Base-by-base conservation (phyloP, 2,888 invertebrate genomes). In the Sarcophaga variegata region DNA sequence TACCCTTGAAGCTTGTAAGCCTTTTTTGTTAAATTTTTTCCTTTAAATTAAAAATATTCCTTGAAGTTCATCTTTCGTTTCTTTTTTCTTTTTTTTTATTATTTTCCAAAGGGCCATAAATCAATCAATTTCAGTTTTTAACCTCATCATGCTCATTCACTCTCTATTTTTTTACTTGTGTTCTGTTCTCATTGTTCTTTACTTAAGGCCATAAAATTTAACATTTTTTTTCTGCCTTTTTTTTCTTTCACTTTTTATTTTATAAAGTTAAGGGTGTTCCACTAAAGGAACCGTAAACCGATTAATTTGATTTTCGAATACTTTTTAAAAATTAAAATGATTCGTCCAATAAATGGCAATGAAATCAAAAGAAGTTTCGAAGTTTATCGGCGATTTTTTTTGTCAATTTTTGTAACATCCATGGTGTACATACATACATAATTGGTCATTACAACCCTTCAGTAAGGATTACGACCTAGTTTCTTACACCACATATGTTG, bases 51-150 rank as follows among this genome's bases (percentile, higher is more conserved):
- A 37, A 37, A 37, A 37, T 37, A 37, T 2, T 37, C 1, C 37
- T 37, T 37, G 37, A 37, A 37, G 37, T 37, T 37, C 6, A 0
- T 37, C 69, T 54, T 54, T 20, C 20, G 14, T 20, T 20, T 20
- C 20, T 20, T 20, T 54, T 20, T 20, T 20, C 20, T 20, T 20
- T 20, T 20, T 54, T 54, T 54, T 17, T 54, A 4, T 54, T 54
- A 14, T 17, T 17, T 49, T 27, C 25, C 72, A 66, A 85, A 87
- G 71, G 80, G 87, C 76, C 86, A 89, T 89, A 89, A 89, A 89
- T 88, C 89, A 89, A 88, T 89, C 88, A 89, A 88, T 83, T 85
- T 85, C 87, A 85, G 70, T 70, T 82, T 54, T 45, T 70, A 81
- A 72, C 71, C 77, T 80, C 76, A 76, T 80, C 84, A 84, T 17